A percentile compares a stretch with the other conserved stretches of the same genome.
phyloP scores from a whole-genome alignment of 2,888 invertebrate species.

The Heteropelma amictum region DNA sequence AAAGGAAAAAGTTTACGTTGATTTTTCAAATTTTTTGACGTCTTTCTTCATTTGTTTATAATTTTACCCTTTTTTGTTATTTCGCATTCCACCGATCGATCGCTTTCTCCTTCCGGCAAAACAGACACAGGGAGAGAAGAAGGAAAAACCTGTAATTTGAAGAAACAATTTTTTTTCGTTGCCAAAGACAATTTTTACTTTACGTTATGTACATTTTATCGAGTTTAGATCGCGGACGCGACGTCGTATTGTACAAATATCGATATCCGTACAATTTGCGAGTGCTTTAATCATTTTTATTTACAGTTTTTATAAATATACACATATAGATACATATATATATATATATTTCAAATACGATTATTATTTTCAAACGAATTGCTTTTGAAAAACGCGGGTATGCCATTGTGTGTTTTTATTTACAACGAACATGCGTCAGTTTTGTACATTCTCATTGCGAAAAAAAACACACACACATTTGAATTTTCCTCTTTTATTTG shows the following conservation, averaged over 20 bases:
- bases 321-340: slow-evolving; percentile 1
- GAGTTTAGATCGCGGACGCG: slow-evolving; percentile 55
- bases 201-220: slow-evolving; percentile 58
- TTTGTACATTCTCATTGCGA: slow-evolving; percentile 61
- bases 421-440: slow-evolving; percentile 7
- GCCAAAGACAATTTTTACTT: slow-evolving; percentile 67
- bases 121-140: not conserved
- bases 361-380: slow-evolving; percentile 33
- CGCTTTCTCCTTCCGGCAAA: not conserved
- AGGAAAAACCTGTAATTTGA: slow-evolving; percentile 16
- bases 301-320: slow-evolving; percentile 37
- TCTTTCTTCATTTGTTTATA: not conserved
- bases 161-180: slow-evolving; percentile 60
- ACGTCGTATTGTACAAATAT: slow-evolving; percentile 26
- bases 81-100: slow-evolving; percentile 11
- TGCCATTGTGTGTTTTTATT: slow-evolving; percentile 33
- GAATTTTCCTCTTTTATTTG: slow-evolving; percentile 38
- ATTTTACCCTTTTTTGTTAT: not conserved
- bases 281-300: slow-evolving; percentile 59
- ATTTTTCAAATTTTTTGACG: too few species aligned
- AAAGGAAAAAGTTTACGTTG: not conserved
- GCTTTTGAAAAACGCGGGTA: slow-evolving; percentile 43
- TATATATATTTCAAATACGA: slow-evolving; percentile 15
- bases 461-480: slow-evolving; percentile 54
- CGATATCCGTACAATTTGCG: slow-evolving; percentile 30